phyloP scores from a whole-genome alignment of 2,797 vertebrate genomes.

The Chaunax sp. region DNA sequence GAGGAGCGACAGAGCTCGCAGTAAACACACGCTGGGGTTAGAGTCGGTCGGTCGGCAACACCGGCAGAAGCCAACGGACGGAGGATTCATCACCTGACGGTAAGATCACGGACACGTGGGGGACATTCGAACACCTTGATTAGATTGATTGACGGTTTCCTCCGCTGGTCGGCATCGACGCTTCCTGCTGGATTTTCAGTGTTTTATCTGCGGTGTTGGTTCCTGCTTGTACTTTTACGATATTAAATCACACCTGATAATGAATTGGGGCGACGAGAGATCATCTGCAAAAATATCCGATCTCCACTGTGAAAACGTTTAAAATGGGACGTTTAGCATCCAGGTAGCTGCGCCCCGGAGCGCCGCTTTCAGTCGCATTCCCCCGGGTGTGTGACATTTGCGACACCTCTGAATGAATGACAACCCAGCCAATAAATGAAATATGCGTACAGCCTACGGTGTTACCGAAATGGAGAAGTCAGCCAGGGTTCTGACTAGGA shows the following conservation, averaged over 20 bases:
- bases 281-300: too few relatives aligned
- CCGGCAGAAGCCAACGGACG: slow-evolving; percentile 52
- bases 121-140: background rate
- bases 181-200: background rate
- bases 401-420: slow-evolving; percentile 32
- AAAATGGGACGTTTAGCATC: too few relatives aligned
- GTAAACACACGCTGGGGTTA: slow-evolving; percentile 46
- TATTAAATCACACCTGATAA: background rate
- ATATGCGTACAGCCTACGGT: too few relatives aligned
- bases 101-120: slow-evolving; percentile 55
- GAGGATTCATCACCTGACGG: slow-evolving; percentile 52
- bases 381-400: too few relatives aligned
- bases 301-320: too few relatives aligned
- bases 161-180: slow-evolving; percentile 14
- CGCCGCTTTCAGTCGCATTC: too few relatives aligned
- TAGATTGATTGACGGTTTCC: too few relatives aligned
- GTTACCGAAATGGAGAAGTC: background rate
- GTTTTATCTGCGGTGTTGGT: background rate
- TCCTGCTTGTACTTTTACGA: slow-evolving; percentile 8
- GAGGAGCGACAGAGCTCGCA: slow-evolving; percentile 67
- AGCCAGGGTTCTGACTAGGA: fast-evolving
- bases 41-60: slow-evolving; percentile 38
- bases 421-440: background rate
- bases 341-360: too few relatives aligned
- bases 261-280: background rate